Conservation (phyloP, 1,140 invertebrate genomes). For the Chlorops oryzae region DNA sequence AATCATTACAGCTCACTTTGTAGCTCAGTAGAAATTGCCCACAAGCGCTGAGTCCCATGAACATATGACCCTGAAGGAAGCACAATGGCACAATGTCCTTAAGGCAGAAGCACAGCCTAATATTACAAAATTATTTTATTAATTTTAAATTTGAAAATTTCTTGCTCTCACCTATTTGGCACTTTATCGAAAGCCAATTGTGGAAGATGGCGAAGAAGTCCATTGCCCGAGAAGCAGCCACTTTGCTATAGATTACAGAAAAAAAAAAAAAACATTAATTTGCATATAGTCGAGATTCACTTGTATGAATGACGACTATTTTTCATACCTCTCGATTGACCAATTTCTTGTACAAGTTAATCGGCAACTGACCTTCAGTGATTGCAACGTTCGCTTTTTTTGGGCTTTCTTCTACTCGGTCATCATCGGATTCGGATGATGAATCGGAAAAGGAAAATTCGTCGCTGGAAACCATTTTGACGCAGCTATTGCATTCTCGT, state of each 20-base stretch:
- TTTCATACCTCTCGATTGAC: conserved; percentile 34
- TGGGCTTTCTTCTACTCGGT: too few relatives aligned
- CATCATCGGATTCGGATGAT: too few relatives aligned
- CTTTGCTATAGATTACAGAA: too few relatives aligned
- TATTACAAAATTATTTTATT: too few relatives aligned
- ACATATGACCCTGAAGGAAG: conserved; percentile 61
- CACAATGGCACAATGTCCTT: conserved; percentile 53
- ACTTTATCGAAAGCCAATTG: conserved; percentile 54
- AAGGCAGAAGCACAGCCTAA: conserved; percentile 56
- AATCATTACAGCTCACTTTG: conserved; percentile 57
- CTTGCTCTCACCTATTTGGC: conserved; percentile 56
- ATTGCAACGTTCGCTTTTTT: too few relatives aligned
- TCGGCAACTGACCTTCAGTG: conserved; percentile 9
- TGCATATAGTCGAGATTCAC: too few relatives aligned
- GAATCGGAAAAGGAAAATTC: too few relatives aligned
- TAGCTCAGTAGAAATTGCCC: conserved; percentile 89
- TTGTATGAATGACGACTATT: too few relatives aligned
- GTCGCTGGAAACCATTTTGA: too few relatives aligned
- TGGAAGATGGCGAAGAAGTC: conserved; percentile 22
- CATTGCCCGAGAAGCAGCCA: conserved; percentile 28
- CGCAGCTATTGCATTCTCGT: too few relatives aligned
- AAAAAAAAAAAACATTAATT: too few relatives aligned
- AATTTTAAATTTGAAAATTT: too few relatives aligned
- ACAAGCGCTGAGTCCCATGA: conserved; percentile 89
- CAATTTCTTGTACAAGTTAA: conserved; percentile 33